Conservation (phyloP, 64 coral and sea anemone species). For the Stichodactyla mertensii region DNA sequence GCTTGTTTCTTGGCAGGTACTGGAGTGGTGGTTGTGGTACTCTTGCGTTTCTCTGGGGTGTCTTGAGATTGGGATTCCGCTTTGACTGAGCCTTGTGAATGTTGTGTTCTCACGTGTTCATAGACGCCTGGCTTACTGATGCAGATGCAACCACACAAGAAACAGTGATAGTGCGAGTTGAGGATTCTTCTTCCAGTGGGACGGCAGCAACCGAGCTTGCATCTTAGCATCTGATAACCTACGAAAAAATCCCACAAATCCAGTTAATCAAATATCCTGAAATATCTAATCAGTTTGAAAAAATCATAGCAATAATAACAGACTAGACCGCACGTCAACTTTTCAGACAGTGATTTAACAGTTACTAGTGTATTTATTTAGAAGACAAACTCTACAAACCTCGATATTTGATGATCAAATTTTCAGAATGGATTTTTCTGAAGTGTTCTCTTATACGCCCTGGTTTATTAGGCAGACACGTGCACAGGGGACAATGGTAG, state of each 20-base stretch:
- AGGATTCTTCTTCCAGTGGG: conserved; percentile 68
- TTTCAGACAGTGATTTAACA: no score
- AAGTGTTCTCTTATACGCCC: conserved; percentile 90
- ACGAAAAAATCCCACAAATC: not conserved
- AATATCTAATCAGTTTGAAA: no score
- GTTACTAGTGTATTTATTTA: not conserved
- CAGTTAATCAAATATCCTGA: no score
- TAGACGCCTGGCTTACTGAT: conserved; percentile 86
- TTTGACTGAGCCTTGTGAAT: conserved; percentile 32
- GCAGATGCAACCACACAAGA: conserved; percentile 81
- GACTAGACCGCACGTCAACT: no score
- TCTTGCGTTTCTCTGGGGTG: conserved; percentile 17
- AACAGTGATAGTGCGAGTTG: conserved; percentile 91
- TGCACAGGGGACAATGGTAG: conserved; percentile 88
- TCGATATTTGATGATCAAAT: conserved; percentile 85
- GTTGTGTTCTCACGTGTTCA: conserved; percentile 77
- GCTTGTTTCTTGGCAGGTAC: conserved; percentile 40
- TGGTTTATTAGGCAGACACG: conserved; percentile 85
- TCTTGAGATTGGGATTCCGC: not conserved
- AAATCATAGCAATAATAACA: no score
- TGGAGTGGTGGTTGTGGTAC: conserved; percentile 24
- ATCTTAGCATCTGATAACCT: conserved; percentile 83
- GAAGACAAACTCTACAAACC: conserved; percentile 20
- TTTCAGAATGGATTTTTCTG: conserved; percentile 76
- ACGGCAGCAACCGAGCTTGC: conserved; percentile 76